Conservation (phyloP, 1,140 invertebrate species). For the Gryllus bimaculatus region DNA sequence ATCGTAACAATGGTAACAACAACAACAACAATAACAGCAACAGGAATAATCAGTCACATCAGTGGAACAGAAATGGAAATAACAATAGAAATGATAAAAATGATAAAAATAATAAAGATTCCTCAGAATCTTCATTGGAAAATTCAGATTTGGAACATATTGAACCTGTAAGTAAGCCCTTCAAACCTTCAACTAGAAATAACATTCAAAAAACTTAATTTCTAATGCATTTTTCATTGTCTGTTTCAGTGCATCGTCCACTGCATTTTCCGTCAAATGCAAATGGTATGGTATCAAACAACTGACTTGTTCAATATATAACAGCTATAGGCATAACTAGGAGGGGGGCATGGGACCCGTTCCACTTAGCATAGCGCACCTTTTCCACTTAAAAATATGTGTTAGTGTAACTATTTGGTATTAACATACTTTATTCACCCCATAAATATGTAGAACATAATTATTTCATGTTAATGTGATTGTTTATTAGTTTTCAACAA, state of each 20-base stretch:
- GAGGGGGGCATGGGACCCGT: too few relatives aligned
- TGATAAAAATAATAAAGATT: background rate
- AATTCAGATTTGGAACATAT: background rate
- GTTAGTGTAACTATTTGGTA: too few relatives aligned
- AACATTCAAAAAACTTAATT: background rate
- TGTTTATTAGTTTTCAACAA: too few relatives aligned
- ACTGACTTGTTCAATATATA: conserved; percentile 11
- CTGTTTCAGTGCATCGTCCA: conserved; percentile 26
- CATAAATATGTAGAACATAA: too few relatives aligned
- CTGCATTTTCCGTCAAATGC: conserved; percentile 25
- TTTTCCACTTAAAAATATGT: too few relatives aligned
- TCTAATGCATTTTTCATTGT: background rate
- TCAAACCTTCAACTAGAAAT: background rate
- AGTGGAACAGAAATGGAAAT: background rate
- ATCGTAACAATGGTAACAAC: background rate
- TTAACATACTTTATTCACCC: too few relatives aligned
- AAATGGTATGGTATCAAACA: conserved; percentile 25
- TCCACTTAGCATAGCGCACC: too few relatives aligned
- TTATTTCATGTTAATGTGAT: too few relatives aligned
- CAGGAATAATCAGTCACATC: background rate
- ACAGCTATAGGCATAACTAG: too few relatives aligned
- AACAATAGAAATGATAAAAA: background rate
- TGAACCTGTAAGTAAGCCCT: background rate
- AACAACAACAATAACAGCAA: background rate
- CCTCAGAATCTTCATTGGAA: background rate